A percentile compares a stretch with the other conserved stretches of the same genome.
These are phyloP conservation scores for Eulimnadia texana DNA, from an alignment of 1,140 invertebrate species.

Conservation along the genomic window DNA sequence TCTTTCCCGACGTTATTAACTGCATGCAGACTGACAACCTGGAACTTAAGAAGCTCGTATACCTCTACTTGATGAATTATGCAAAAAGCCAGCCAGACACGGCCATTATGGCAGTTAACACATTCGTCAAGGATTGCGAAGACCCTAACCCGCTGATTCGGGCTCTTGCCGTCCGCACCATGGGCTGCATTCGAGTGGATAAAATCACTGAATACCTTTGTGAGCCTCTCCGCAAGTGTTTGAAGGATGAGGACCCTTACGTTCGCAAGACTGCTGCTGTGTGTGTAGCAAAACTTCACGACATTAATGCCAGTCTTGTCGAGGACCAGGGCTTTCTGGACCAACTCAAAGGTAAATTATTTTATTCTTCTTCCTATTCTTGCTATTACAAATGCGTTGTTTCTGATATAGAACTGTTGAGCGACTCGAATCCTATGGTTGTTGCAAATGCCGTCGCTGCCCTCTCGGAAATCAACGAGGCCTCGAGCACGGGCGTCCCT, in stretches of 20 bases:
- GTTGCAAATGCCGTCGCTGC: slow-evolving; percentile 99
- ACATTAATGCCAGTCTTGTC: slow-evolving; percentile 94
- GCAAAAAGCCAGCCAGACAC: slow-evolving; percentile 99
- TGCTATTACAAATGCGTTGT: not conserved
- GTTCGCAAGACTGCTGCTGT: slow-evolving; percentile 98
- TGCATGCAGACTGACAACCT: slow-evolving; percentile 99
- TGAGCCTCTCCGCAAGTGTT: slow-evolving; percentile 93
- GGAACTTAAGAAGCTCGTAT: slow-evolving; percentile 97
- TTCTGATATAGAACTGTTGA: slow-evolving; percentile 56
- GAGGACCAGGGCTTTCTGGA: slow-evolving; percentile 98
- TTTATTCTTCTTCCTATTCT: too few relatives aligned
- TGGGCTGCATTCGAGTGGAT: slow-evolving; percentile 99
- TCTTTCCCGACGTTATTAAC: slow-evolving; percentile 98
- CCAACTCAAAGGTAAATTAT: slow-evolving; percentile 50
- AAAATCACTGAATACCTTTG: slow-evolving; percentile 99
- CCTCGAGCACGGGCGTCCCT: slow-evolving; percentile 78
- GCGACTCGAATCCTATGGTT: slow-evolving; percentile 98
- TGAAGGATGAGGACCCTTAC: slow-evolving; percentile 99
- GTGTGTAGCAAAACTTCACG: slow-evolving; percentile 97
- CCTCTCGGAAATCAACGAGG: slow-evolving; percentile 95
- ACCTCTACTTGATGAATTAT: slow-evolving; percentile 99
- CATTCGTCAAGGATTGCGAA: slow-evolving; percentile 99
- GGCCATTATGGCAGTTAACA: slow-evolving; percentile 99
- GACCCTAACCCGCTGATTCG: slow-evolving; percentile 98
- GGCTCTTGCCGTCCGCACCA: slow-evolving; percentile 94